Evolutionary conservation across 2,888 invertebrate genomes (phyloP).

Genomic region (Boloria euphrosyne): DNA sequence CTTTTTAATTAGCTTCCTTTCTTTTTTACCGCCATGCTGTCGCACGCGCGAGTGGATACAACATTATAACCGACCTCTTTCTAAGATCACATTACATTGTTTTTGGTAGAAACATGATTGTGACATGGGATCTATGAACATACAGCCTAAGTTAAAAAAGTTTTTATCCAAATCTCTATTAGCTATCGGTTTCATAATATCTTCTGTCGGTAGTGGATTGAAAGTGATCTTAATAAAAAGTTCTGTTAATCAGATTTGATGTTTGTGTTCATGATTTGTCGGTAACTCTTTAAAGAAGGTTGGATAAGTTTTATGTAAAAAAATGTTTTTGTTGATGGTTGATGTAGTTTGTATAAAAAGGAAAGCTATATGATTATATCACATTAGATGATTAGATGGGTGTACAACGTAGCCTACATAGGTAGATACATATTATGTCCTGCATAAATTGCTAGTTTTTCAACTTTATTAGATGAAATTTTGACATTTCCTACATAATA

Average conservation of each 20-base stretch:
- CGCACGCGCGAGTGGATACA: constrained; percentile 64
- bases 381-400: no score
- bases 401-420: no score
- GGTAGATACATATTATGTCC: no score
- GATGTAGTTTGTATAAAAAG: no score
- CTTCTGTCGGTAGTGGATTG: constrained; percentile 39
- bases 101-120: constrained; percentile 44
- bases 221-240: constrained; percentile 30
- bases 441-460: no score
- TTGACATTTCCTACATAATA: no score
- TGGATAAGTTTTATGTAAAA: background rate
- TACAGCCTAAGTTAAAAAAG: constrained; percentile 21
- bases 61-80: constrained; percentile 62
- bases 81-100: constrained; percentile 59
- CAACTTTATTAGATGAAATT: no score
- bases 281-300: constrained; percentile 25
- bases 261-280: constrained; percentile 29
- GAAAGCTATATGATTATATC: no score
- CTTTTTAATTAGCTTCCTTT: constrained; percentile 51
- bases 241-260: constrained; percentile 33
- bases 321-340: constrained; percentile 3
- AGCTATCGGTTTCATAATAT: constrained; percentile 43
- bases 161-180: constrained; percentile 37
- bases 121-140: constrained; percentile 46
- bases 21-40: constrained; percentile 60